Evolutionary conservation across 2,797 vertebrate genomes (phyloP).

Genomic region (Chloroceryle inda): DNA sequence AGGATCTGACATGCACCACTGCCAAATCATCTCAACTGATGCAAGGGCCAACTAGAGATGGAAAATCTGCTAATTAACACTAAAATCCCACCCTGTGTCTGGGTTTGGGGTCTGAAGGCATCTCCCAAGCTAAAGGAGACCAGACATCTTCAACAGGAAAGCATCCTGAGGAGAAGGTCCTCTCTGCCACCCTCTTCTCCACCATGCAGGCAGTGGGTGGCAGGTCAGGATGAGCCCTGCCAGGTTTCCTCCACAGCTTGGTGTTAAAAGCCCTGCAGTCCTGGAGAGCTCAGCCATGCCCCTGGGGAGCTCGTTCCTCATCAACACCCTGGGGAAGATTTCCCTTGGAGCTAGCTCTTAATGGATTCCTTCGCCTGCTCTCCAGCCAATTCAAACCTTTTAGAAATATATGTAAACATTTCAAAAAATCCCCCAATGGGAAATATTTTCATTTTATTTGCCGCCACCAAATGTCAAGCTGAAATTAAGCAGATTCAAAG

Average conservation of each 20-base stretch:
- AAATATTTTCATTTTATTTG: slow-evolving; percentile 60
- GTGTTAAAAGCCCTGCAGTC: not conserved
- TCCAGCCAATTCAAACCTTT: slow-evolving; percentile 71
- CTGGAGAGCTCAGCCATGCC: not conserved
- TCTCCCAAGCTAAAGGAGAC: not conserved
- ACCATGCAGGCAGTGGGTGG: not conserved
- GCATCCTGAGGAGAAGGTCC: not conserved
- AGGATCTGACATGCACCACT: not conserved
- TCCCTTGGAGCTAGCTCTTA: slow-evolving; percentile 46
- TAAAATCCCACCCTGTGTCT: not conserved
- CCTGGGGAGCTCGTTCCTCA: not conserved
- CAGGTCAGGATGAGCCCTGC: not conserved
- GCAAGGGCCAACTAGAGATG: not conserved
- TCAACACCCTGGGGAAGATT: slow-evolving; percentile 44
- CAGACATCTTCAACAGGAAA: not conserved
- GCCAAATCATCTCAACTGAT: not conserved
- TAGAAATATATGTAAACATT: slow-evolving; percentile 71
- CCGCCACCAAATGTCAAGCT: slow-evolving; percentile 53
- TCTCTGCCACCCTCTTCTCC: not conserved
- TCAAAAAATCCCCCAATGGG: slow-evolving; percentile 52
- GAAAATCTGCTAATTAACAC: not conserved
- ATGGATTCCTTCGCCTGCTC: slow-evolving; percentile 48
- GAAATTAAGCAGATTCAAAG: slow-evolving; percentile 68
- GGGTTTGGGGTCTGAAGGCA: not conserved
- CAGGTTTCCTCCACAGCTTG: not conserved